phyloP scores from a whole-genome alignment of 2,888 invertebrate species.

The Crioceris asparagi region DNA sequence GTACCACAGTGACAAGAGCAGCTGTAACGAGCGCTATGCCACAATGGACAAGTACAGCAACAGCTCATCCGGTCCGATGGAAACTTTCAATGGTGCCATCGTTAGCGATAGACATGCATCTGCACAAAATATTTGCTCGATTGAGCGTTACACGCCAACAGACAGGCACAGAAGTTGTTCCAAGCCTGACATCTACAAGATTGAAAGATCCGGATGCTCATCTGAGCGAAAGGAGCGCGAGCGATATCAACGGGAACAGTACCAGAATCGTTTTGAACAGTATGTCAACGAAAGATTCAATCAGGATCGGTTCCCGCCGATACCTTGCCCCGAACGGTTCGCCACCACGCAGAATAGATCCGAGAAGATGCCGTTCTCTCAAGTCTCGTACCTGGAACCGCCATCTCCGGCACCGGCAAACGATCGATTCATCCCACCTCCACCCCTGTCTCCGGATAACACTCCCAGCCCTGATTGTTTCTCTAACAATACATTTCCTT shows the following conservation, averaged over 20 bases:
- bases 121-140: slow-evolving; percentile 26
- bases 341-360: slow-evolving; percentile 30
- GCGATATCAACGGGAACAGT: slow-evolving; percentile 20
- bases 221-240: slow-evolving; percentile 25
- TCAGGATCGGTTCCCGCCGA: slow-evolving; percentile 26
- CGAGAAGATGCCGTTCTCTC: slow-evolving; percentile 25
- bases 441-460: slow-evolving; percentile 39
- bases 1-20: slow-evolving; percentile 36
- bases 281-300: slow-evolving; percentile 20
- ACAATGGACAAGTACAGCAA: slow-evolving; percentile 28
- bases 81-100: slow-evolving; percentile 24
- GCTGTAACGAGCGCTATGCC: slow-evolving; percentile 35
- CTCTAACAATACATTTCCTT: slow-evolving; percentile 42
- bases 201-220: slow-evolving; percentile 24
- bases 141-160: slow-evolving; percentile 31
- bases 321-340: slow-evolving; percentile 37
- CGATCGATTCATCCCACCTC: slow-evolving; percentile 43
- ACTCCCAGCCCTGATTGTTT: slow-evolving; percentile 48
- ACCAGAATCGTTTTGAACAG: slow-evolving; percentile 20
- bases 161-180: slow-evolving; percentile 26
- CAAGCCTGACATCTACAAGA: slow-evolving; percentile 24
- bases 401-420: slow-evolving; percentile 47
- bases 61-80: too few relatives aligned
- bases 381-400: slow-evolving; percentile 42
- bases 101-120: slow-evolving; percentile 16